These are phyloP conservation scores for Phragmatobia fuliginosa DNA, from an alignment of 2,888 invertebrate genomes.

Conservation along the genomic window DNA sequence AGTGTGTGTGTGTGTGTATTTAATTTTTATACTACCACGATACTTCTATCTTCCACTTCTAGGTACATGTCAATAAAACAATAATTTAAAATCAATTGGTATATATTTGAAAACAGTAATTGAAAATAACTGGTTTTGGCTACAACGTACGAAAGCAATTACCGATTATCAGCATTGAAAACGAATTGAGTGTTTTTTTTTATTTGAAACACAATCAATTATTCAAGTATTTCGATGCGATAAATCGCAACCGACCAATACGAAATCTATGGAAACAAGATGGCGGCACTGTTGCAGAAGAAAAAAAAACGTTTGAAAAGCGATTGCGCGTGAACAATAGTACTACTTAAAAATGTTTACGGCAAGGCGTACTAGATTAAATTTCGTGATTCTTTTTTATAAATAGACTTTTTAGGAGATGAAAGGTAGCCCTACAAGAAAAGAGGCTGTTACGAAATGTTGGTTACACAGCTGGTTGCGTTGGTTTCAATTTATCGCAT, in stretches of 20 bases:
- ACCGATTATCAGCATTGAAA: slow-evolving; percentile 60
- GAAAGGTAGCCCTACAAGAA: slow-evolving; percentile 66
- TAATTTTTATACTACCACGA: background rate
- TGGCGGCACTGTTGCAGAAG: slow-evolving; percentile 55
- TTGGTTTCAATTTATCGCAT: slow-evolving; percentile 44
- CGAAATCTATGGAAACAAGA: slow-evolving; percentile 61
- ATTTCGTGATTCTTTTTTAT: slow-evolving; percentile 22
- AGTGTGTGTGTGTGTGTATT: no score
- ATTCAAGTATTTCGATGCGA: slow-evolving; percentile 56
- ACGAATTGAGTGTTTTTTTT: slow-evolving; percentile 55
- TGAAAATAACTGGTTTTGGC: slow-evolving; percentile 39
- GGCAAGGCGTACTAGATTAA: slow-evolving; percentile 27
- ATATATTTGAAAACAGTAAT: slow-evolving; percentile 52
- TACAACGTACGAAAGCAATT: slow-evolving; percentile 55
- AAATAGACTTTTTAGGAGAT: slow-evolving; percentile 27
- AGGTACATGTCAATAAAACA: slow-evolving; percentile 44
- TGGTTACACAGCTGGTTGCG: slow-evolving; percentile 76
- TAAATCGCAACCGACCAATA: slow-evolving; percentile 61
- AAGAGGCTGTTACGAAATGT: slow-evolving; percentile 60
- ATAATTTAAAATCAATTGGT: slow-evolving; percentile 56
- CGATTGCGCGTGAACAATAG: slow-evolving; percentile 54
- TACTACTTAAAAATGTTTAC: slow-evolving; percentile 41
- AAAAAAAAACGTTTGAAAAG: slow-evolving; percentile 60
- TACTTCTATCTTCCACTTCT: background rate
- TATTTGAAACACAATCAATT: slow-evolving; percentile 62